Conservation (phyloP, 2,888 invertebrate species). For the Mimas tiliae region DNA sequence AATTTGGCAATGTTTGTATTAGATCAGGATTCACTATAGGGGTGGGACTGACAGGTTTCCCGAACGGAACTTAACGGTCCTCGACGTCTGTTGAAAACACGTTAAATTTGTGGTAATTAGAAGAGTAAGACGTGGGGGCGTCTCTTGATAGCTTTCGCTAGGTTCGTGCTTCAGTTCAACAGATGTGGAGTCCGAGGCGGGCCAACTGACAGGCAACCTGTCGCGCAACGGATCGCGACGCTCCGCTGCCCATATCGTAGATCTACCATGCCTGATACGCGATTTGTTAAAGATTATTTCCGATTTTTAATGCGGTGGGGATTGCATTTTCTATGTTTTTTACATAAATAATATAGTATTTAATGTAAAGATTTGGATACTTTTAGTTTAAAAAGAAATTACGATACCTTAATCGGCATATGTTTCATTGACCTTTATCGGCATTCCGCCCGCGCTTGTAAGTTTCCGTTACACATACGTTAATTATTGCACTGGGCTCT, state of each 20-base stretch:
- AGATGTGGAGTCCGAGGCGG: constrained; percentile 65
- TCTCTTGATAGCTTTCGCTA: constrained; percentile 63
- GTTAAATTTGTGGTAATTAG: constrained; percentile 67
- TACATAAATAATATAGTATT: not conserved
- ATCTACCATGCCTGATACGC: constrained; percentile 71
- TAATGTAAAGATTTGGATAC: too few relatives aligned
- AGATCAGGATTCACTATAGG: constrained; percentile 60
- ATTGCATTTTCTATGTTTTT: not conserved
- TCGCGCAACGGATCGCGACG: constrained; percentile 80
- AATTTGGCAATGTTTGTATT: constrained; percentile 62
- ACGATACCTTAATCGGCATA: not conserved
- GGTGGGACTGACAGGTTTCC: constrained; percentile 71
- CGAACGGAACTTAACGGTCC: constrained; percentile 81
- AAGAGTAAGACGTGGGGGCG: constrained; percentile 77
- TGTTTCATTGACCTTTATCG: constrained; percentile 56
- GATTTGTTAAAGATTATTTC: constrained; percentile 59
- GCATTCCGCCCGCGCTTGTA: constrained; percentile 46
- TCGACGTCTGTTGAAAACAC: constrained; percentile 70
- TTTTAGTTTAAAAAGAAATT: not conserved
- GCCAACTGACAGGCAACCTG: constrained; percentile 82
- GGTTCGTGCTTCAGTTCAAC: constrained; percentile 57
- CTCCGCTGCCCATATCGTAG: constrained; percentile 66
- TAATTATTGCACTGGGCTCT: constrained; percentile 53
- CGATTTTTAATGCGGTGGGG: constrained; percentile 65
- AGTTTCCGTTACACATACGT: constrained; percentile 49